These are phyloP conservation scores for Apogon talboti DNA, from an alignment of 2,797 vertebrate genomes.

Conservation along the genomic window DNA sequence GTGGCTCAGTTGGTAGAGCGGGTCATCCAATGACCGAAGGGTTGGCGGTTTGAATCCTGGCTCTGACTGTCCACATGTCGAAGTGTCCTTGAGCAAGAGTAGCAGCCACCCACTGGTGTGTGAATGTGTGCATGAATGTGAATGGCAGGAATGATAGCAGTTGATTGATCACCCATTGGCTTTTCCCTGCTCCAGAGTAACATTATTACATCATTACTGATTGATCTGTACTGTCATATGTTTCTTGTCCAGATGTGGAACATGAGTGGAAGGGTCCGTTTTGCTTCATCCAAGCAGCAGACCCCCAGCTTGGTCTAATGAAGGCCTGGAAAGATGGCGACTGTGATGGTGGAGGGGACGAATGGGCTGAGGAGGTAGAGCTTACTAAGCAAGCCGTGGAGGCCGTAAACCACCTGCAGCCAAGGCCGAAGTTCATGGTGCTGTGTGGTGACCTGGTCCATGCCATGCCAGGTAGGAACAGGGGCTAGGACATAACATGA, in stretches of 20 bases:
- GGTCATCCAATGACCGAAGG: too few species aligned
- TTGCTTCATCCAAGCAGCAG: constrained; percentile 94
- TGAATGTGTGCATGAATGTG: too few species aligned
- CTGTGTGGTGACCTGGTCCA: constrained; percentile 95
- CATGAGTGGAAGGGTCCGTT: constrained; percentile 91
- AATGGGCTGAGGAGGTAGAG: constrained; percentile 91
- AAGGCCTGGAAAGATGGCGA: constrained; percentile 92
- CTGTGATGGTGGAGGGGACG: constrained; percentile 86
- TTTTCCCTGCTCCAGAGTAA: too few species aligned
- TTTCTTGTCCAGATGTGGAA: constrained; percentile 82
- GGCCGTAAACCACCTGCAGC: constrained; percentile 88
- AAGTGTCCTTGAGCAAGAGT: too few species aligned
- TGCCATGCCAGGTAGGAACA: constrained; percentile 92
- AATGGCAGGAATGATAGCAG: too few species aligned
- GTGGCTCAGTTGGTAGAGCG: too few species aligned
- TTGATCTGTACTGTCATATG: background rate
- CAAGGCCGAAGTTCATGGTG: constrained; percentile 91
- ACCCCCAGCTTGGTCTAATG: constrained; percentile 97
- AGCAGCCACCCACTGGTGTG: too few species aligned
- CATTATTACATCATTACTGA: too few species aligned
- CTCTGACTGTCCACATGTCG: too few species aligned
- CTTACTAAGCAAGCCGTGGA: constrained; percentile 89
- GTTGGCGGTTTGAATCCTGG: too few species aligned
- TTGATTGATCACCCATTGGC: too few species aligned
- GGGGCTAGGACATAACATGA: background rate